Evolutionary conservation across 1,140 invertebrate species (phyloP).

Genomic region (Drosophila willistoni): DNA sequence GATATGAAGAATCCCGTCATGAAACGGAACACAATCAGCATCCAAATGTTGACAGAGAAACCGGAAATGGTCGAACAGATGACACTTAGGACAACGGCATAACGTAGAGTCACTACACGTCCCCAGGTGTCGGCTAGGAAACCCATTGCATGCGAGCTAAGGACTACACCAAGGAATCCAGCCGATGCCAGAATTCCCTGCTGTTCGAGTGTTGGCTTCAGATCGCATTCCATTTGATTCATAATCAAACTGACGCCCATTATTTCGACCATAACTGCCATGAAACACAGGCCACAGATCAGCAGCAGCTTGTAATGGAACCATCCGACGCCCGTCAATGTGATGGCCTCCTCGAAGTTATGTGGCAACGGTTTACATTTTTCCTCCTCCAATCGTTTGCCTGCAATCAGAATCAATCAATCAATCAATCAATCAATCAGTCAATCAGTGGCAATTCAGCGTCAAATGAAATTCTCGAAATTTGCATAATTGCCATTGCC

Average conservation of each 20-base stretch:
- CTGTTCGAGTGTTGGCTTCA: slow-evolving; percentile 85
- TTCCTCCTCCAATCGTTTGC: not conserved
- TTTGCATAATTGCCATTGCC: slow-evolving; percentile 24
- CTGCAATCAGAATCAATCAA: slow-evolving; percentile 11
- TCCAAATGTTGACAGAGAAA: slow-evolving; percentile 88
- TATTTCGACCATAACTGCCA: slow-evolving; percentile 78
- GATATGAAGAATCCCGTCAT: slow-evolving; percentile 89
- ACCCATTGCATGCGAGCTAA: slow-evolving; percentile 89
- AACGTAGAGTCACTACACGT: slow-evolving; percentile 87
- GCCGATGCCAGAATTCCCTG: slow-evolving; percentile 88
- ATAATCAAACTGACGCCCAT: slow-evolving; percentile 75
- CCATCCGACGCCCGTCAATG: slow-evolving; percentile 58
- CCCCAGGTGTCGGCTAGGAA: slow-evolving; percentile 91
- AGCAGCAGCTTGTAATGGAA: slow-evolving; percentile 72
- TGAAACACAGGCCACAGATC: slow-evolving; percentile 71
- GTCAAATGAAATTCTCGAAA: not conserved
- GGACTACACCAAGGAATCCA: slow-evolving; percentile 87
- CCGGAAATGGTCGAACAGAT: slow-evolving; percentile 87
- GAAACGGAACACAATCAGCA: slow-evolving; percentile 88
- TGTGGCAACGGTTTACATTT: slow-evolving; percentile 45
- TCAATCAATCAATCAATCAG: not conserved
- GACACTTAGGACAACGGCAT: slow-evolving; percentile 87
- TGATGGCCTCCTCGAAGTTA: slow-evolving; percentile 85
- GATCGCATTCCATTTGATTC: slow-evolving; percentile 84
- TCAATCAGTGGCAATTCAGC: not conserved